phyloP scores from a whole-genome alignment of 2,888 invertebrate genomes.

The Oscheius sp. region DNA sequence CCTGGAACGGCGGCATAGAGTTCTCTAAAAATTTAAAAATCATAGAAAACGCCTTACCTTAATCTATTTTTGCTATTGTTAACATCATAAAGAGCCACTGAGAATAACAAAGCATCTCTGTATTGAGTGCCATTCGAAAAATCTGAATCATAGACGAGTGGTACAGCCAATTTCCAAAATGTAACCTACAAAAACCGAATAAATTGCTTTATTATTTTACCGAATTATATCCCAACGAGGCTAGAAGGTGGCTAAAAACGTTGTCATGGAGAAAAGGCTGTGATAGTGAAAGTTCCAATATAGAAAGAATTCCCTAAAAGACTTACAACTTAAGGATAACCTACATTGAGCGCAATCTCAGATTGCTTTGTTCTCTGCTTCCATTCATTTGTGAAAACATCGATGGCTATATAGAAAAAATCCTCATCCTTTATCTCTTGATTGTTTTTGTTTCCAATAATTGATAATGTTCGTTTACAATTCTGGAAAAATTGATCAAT shows the following conservation, averaged over 20 bases:
- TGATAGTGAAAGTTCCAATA: conserved; percentile 59
- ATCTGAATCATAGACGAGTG: conserved; percentile 62
- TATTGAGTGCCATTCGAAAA: conserved; percentile 57
- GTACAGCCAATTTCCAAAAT: conserved; percentile 62
- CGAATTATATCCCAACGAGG: conserved; percentile 57
- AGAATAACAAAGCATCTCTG: conserved; percentile 60
- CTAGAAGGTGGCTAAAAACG: conserved; percentile 54
- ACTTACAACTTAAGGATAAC: neutral
- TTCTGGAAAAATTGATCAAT: conserved; percentile 4
- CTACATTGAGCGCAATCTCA: conserved; percentile 56
- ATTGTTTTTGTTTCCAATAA: neutral
- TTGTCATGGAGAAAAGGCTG: conserved; percentile 44
- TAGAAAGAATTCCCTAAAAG: conserved; percentile 55
- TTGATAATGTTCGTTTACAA: conserved; percentile 1
- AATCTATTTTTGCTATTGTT: conserved; percentile 61
- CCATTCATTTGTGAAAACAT: conserved; percentile 45
- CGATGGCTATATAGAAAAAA: conserved; percentile 26
- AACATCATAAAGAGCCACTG: conserved; percentile 62
- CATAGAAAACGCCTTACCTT: conserved; percentile 27
- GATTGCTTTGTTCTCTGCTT: conserved; percentile 49
- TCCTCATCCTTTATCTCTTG: neutral
- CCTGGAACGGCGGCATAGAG: conserved; percentile 66
- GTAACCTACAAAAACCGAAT: conserved; percentile 37
- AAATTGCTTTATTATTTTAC: conserved; percentile 35
- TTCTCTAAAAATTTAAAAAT: conserved; percentile 41